A percentile compares a stretch with the other conserved stretches of the same genome.
Evolutionary conservation across 2,888 invertebrate genomes (phyloP).

Genomic region (Diarsia dahlii): DNA sequence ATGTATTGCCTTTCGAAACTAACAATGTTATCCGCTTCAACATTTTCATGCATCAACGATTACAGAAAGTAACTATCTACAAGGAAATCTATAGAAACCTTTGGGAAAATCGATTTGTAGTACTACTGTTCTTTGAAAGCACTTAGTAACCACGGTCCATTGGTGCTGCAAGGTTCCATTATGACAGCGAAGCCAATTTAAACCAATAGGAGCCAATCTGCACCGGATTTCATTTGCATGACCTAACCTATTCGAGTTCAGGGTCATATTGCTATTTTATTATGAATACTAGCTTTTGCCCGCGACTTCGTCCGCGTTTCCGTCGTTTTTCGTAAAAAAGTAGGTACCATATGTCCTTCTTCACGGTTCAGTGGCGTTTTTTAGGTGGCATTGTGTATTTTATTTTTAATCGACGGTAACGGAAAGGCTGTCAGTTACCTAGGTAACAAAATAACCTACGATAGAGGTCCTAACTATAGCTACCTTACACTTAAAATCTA

Average conservation of each 20-base stretch:
- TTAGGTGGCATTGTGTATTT: too few relatives aligned
- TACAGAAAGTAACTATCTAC: slow-evolving; percentile 37
- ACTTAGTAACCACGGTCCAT: slow-evolving; percentile 23
- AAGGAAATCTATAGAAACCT: slow-evolving; percentile 35
- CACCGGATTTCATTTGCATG: slow-evolving; percentile 50
- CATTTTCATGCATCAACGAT: slow-evolving; percentile 44
- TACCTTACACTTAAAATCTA: too few relatives aligned
- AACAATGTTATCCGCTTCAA: slow-evolving; percentile 27
- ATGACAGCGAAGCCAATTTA: slow-evolving; percentile 50
- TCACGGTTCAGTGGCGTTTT: too few relatives aligned
- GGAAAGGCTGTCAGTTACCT: too few relatives aligned
- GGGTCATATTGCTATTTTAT: slow-evolving; percentile 28
- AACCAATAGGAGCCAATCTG: slow-evolving; percentile 49
- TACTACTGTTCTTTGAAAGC: slow-evolving; percentile 2
- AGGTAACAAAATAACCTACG: too few relatives aligned
- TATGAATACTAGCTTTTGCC: too few relatives aligned
- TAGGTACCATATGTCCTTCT: too few relatives aligned
- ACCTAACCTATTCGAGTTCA: slow-evolving; percentile 41
- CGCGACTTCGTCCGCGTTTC: too few relatives aligned
- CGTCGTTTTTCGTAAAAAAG: too few relatives aligned
- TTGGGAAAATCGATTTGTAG: slow-evolving; percentile 27
- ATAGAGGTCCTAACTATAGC: too few relatives aligned
- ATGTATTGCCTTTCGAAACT: slow-evolving; percentile 27
- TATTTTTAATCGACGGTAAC: too few relatives aligned
- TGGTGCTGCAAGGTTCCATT: slow-evolving; percentile 46